A percentile compares a stretch with the other conserved stretches of the same genome.
Conservation (phyloP, 1,140 invertebrate species). For the Drosophila kohkoa region DNA sequence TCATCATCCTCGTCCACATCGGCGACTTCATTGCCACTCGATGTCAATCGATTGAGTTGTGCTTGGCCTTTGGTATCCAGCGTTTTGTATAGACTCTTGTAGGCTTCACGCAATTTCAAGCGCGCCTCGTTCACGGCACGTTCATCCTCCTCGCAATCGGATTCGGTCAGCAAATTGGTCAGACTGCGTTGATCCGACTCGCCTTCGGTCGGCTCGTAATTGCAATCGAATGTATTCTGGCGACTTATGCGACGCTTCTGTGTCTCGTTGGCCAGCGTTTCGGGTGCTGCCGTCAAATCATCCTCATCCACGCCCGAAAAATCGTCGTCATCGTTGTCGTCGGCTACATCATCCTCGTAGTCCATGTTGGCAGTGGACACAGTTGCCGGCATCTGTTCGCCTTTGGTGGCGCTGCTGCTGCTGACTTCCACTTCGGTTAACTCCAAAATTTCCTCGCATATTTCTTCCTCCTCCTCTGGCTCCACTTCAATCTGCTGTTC, state of each 20-base stretch:
- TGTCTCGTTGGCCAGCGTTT: constrained; percentile 8
- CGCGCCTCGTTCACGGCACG: constrained; percentile 66
- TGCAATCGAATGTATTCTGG: constrained; percentile 69
- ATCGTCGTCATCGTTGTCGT: constrained; percentile 58
- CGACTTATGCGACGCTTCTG: constrained; percentile 46
- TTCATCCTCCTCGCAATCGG: constrained; percentile 76
- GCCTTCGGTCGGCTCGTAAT: constrained; percentile 39
- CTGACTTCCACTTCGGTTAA: constrained; percentile 52
- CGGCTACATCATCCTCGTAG: constrained; percentile 41
- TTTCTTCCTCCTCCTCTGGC: constrained; percentile 62
- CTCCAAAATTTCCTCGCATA: constrained; percentile 77
- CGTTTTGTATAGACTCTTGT: constrained; percentile 73
- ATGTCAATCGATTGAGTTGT: constrained; percentile 58
- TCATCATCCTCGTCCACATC: constrained; percentile 69
- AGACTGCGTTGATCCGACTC: constrained; percentile 75
- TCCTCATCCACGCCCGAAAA: constrained; percentile 71
- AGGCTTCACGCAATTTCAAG: constrained; percentile 58
- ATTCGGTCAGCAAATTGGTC: constrained; percentile 74
- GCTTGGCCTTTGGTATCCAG: constrained; percentile 59
- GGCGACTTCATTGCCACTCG: constrained; percentile 10
- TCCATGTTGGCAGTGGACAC: constrained; percentile 21
- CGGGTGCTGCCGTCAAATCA: constrained; percentile 45
- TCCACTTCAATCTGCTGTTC: constrained; percentile 35
- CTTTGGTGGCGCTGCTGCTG: constrained; percentile 1
- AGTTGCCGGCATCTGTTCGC: not conserved